These are phyloP conservation scores for Rhadinocentrus ornatus DNA, from an alignment of 2,797 vertebrate species.

Conservation along the genomic window DNA sequence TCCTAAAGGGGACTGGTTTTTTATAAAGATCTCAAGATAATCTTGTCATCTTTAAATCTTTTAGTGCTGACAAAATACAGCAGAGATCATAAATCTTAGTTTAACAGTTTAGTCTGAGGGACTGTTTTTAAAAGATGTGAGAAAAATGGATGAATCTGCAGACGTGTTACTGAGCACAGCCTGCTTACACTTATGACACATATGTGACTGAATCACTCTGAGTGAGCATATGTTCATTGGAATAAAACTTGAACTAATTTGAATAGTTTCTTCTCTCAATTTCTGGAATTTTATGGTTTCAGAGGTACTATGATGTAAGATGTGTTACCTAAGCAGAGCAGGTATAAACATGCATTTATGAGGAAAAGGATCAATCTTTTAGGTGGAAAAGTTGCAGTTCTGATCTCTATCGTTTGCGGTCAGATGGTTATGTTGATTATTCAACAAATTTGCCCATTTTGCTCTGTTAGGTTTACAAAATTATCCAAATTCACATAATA, in stretches of 20 bases:
- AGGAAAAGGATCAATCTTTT: conserved; percentile 9
- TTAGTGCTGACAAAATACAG: conserved; percentile 16
- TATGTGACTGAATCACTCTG: not conserved
- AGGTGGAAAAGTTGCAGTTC: conserved; percentile 11
- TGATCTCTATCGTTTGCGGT: not conserved
- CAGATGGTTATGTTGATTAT: conserved; percentile 27
- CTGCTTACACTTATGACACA: conserved; percentile 17
- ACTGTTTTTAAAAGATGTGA: conserved; percentile 25
- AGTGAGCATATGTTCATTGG: conserved; percentile 22
- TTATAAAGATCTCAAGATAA: not conserved
- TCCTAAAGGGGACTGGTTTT: conserved; percentile 26
- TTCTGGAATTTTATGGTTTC: conserved; percentile 14
- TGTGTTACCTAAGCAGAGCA: not conserved
- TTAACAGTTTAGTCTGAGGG: conserved; percentile 16
- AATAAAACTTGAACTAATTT: conserved; percentile 22
- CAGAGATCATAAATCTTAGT: conserved; percentile 15
- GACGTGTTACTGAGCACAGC: conserved; percentile 18
- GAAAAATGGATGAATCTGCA: conserved; percentile 27
- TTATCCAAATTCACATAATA: not conserved
- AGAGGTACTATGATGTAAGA: conserved; percentile 27
- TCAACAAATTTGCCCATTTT: conserved; percentile 17
- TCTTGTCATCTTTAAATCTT: conserved; percentile 40
- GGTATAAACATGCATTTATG: conserved; percentile 25
- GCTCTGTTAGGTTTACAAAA: conserved; percentile 13
- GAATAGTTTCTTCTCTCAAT: conserved; percentile 28